phyloP scores from a whole-genome alignment of 2,797 vertebrate genomes.

The Esox masquinongy region DNA sequence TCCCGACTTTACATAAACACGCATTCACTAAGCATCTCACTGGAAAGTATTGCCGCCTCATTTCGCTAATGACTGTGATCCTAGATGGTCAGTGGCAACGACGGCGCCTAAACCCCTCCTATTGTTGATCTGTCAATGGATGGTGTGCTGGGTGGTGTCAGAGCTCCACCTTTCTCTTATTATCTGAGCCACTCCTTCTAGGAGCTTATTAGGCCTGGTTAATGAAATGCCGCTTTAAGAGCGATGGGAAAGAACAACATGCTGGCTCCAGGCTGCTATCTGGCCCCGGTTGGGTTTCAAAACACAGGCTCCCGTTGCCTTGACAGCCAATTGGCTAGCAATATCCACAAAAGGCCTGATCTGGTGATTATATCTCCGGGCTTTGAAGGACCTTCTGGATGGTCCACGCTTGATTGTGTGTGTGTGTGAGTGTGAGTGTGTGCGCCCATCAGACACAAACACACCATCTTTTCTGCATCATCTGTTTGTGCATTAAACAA shows the following conservation, averaged over 20 bases:
- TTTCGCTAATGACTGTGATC: slow-evolving; percentile 10
- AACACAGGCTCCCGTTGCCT: slow-evolving; percentile 72
- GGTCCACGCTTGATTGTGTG: slow-evolving; percentile 20
- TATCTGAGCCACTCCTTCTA: slow-evolving; percentile 17
- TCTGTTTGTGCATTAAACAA: background rate
- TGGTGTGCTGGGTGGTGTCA: slow-evolving; percentile 31
- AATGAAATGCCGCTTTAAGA: slow-evolving; percentile 72
- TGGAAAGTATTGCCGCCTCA: background rate
- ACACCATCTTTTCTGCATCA: background rate
- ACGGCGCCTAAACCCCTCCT: slow-evolving; percentile 6
- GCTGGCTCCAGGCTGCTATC: slow-evolving; percentile 63
- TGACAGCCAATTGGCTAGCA: slow-evolving; percentile 69
- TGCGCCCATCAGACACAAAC: slow-evolving; percentile 13
- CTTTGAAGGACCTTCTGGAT: slow-evolving; percentile 50
- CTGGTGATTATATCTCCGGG: slow-evolving; percentile 68
- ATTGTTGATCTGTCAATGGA: slow-evolving; percentile 38
- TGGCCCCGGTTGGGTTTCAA: slow-evolving; percentile 74
- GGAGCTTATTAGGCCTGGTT: slow-evolving; percentile 68
- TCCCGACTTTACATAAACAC: background rate
- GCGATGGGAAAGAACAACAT: slow-evolving; percentile 74
- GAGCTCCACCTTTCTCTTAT: slow-evolving; percentile 32
- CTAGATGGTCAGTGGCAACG: background rate
- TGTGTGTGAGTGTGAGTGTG: slow-evolving; percentile 19
- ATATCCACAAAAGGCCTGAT: slow-evolving; percentile 71
- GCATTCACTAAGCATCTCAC: background rate